These are phyloP conservation scores for Neodiprion virginianus DNA, from an alignment of 1,140 invertebrate species.

Conservation along the genomic window DNA sequence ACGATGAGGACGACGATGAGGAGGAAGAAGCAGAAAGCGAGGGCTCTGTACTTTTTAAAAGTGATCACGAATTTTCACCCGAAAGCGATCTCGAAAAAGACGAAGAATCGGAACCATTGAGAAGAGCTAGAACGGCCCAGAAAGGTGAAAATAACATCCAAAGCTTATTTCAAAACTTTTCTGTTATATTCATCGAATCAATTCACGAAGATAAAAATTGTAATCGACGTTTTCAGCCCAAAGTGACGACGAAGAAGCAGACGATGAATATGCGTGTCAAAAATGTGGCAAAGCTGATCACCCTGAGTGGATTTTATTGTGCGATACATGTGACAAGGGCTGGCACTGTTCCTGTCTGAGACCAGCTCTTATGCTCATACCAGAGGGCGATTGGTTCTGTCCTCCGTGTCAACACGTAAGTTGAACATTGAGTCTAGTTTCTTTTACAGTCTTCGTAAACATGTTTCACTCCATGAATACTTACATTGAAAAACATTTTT, in stretches of 20 bases:
- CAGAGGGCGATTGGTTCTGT: slow-evolving; percentile 97
- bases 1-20: slow-evolving; percentile 72
- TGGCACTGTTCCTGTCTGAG: slow-evolving; percentile 94
- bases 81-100: slow-evolving; percentile 73
- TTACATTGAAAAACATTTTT: slow-evolving; percentile 19
- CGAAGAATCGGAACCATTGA: slow-evolving; percentile 64
- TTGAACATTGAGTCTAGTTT: slow-evolving; percentile 27
- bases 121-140: slow-evolving; percentile 73
- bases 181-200: neutral
- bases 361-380: slow-evolving; percentile 90
- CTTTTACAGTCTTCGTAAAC: neutral
- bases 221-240: slow-evolving; percentile 59
- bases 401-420: slow-evolving; percentile 90
- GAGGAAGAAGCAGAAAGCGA: slow-evolving; percentile 69
- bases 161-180: slow-evolving; percentile 6
- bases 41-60: slow-evolving; percentile 73
- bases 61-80: slow-evolving; percentile 91
- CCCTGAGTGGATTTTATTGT: slow-evolving; percentile 95
- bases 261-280: slow-evolving; percentile 80
- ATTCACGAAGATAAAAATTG: neutral
- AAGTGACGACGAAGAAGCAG: slow-evolving; percentile 61
- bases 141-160: slow-evolving; percentile 50
- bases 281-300: slow-evolving; percentile 90
- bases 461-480: neutral
- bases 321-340: slow-evolving; percentile 92